Conservation (phyloP, 2,888 invertebrate species). For the Drosophila sordidula region DNA sequence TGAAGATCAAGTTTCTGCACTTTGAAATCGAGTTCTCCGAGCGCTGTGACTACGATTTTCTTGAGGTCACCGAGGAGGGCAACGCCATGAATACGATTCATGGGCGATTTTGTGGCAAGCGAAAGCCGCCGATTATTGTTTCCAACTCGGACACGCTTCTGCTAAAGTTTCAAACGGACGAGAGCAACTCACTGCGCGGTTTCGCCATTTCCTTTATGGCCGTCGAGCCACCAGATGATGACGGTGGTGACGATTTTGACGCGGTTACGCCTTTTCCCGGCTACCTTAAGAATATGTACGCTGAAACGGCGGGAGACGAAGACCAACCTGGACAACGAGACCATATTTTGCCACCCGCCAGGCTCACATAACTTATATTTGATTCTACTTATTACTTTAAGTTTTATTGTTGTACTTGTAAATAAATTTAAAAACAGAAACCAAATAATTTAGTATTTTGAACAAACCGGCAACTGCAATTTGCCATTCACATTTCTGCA, state of each 20-base stretch:
- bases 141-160: conserved; percentile 95
- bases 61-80: conserved; percentile 94
- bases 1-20: conserved; percentile 93
- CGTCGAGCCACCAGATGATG: conserved; percentile 87
- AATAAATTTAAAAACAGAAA: conserved; percentile 27
- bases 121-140: conserved; percentile 92
- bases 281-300: conserved; percentile 82
- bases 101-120: conserved; percentile 94
- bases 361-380: conserved; percentile 31
- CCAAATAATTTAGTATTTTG: background rate
- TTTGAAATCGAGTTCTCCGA: conserved; percentile 91
- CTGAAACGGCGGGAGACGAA: conserved; percentile 44
- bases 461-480: background rate
- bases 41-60: conserved; percentile 96
- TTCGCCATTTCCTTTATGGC: conserved; percentile 95
- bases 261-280: conserved; percentile 84
- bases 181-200: conserved; percentile 95
- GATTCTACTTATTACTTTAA: conserved; percentile 8
- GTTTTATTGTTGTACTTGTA: conserved; percentile 54
- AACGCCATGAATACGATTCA: conserved; percentile 88
- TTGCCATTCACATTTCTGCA: conserved; percentile 22
- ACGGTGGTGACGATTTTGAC: conserved; percentile 79
- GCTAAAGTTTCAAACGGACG: conserved; percentile 95
- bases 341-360: conserved; percentile 46
- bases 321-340: conserved; percentile 5